Conservation (phyloP, 2,888 invertebrate genomes). For the Heliconius cydno region DNA sequence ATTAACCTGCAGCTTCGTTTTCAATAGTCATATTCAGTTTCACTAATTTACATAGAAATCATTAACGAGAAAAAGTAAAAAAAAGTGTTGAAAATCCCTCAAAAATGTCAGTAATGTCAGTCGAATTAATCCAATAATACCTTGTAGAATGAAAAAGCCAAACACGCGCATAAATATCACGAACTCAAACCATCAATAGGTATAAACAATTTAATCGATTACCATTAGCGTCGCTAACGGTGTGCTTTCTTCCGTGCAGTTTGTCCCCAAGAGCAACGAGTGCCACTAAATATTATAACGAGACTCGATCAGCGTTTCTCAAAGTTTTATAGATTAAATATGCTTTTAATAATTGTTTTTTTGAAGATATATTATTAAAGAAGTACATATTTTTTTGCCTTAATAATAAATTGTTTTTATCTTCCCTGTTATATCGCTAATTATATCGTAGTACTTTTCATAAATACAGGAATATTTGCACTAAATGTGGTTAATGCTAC, state of each 20-base stretch:
- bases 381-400: not conserved
- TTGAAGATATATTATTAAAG: not conserved
- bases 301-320: constrained; percentile 43
- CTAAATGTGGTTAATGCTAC: too few species aligned
- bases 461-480: too few species aligned
- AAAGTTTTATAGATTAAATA: constrained; percentile 10
- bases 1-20: too few species aligned
- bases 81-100: not conserved
- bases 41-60: too few species aligned
- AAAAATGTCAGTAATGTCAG: not conserved
- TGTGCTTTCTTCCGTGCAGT: constrained; percentile 59
- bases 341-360: not conserved
- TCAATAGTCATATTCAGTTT: too few species aligned
- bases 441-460: too few species aligned
- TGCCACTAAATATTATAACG: constrained; percentile 60
- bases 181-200: constrained; percentile 37
- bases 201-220: constrained; percentile 43
- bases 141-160: not conserved
- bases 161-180: constrained; percentile 2
- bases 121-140: not conserved
- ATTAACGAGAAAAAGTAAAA: not conserved
- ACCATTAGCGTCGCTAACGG: constrained; percentile 57
- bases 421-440: too few species aligned
- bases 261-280: constrained; percentile 64
- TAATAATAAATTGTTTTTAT: too few species aligned